A percentile compares a stretch with the other conserved stretches of the same genome.
phyloP scores from a whole-genome alignment of 2,113 vertebrate genomes.

The Okapia johnstoni region DNA sequence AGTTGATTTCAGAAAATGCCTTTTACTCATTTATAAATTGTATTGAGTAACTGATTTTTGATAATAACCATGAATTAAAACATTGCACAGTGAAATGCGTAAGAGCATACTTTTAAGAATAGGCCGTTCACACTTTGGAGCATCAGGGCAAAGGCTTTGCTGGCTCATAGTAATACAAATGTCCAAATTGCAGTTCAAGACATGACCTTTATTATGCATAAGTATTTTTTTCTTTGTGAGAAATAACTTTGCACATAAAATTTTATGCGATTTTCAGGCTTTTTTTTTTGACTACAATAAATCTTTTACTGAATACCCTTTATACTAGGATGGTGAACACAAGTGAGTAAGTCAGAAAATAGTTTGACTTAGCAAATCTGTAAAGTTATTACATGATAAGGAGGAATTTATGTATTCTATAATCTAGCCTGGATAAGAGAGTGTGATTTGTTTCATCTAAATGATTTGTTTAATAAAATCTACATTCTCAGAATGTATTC shows the following conservation, averaged over 20 bases:
- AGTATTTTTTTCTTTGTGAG: constrained; percentile 35
- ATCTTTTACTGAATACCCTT: constrained; percentile 35
- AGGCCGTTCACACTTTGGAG: constrained; percentile 15
- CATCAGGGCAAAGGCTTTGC: not conserved
- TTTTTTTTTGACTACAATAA: constrained; percentile 35
- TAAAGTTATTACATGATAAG: not conserved
- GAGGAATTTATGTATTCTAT: not conserved
- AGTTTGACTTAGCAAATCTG: not conserved
- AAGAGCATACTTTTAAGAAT: not conserved
- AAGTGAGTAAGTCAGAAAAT: constrained; percentile 26
- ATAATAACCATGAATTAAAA: not conserved
- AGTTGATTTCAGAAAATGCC: not conserved
- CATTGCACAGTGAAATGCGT: not conserved
- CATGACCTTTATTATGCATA: constrained; percentile 35
- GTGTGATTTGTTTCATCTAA: not conserved
- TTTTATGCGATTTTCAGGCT: constrained; percentile 23
- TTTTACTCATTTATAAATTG: not conserved
- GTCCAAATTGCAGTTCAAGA: constrained; percentile 21
- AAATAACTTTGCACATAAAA: constrained; percentile 30
- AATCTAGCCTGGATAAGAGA: not conserved
- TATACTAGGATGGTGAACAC: not conserved
- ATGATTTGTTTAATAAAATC: not conserved
- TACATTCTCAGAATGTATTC: not conserved
- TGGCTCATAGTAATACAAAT: constrained; percentile 21
- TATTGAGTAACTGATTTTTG: not conserved